Base-by-base conservation (phyloP, 2,113 vertebrate genomes). In the Rafetus swinhoei region DNA sequence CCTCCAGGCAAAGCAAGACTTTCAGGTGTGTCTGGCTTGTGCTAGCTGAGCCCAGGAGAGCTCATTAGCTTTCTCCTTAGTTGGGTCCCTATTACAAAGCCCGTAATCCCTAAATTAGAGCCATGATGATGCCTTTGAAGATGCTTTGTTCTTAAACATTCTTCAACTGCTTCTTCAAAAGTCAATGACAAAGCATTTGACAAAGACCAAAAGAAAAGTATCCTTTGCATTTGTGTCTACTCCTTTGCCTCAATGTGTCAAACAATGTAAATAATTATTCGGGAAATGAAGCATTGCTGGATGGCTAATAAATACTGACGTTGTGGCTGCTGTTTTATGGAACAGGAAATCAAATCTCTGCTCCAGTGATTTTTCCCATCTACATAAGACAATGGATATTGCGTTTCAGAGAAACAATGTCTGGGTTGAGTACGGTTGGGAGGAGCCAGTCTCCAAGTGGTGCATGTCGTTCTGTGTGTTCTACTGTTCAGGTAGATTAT, bases 251-350 rank as follows among this genome's bases (percentile, higher is more conserved):
- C 56, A 24, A 60, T 27, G 65, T 82, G 54, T 93, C 65, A 83
- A 96, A 94, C 65, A 39, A 93, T 97, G 88, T 79, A 94, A 82
- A 81, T 95, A 94, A 94, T 95, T 93, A 81, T n/a, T 7, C 87
- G 72, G 85, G 89, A 96, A 97, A 90, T 93, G 65, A 95, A 89
- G 89, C 29, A 12, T 25, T 81, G 55, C 29, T 55, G 81, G 53
- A 55, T 82, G 45, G 82, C 95, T 95, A 79, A 95, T 84, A 93
- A 83, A 65, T 65, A n/a, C 74, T 88, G 85, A 39, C 65, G 50
- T 83, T 52, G 79, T 93, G 94, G 55, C 85, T 91, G 91, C 84
- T 81, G 82, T 55, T 85, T 95, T 1, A 4, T 4, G 3, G 50
- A 89, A 94, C 87, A 96, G 96, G 96, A 93, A 96, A 93, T 94